Conservation (phyloP, 2,888 invertebrate species). For the Quadroppia sp. region DNA sequence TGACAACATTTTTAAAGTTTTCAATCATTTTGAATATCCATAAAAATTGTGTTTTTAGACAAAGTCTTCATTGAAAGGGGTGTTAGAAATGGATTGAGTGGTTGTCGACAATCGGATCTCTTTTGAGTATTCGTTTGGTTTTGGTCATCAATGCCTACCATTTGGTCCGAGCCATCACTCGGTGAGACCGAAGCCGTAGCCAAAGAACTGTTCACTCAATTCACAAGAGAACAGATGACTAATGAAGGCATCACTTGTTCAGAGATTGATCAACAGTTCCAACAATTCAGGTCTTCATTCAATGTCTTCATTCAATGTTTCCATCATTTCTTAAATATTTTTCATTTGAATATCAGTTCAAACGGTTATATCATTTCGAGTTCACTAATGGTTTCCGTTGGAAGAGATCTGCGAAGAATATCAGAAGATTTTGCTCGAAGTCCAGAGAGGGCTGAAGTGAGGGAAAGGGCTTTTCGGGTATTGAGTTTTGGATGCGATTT, state of each 20-base stretch:
- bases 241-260: background rate
- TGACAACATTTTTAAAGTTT: no score
- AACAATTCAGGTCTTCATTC: background rate
- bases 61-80: no score
- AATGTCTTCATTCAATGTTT: background rate
- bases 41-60: no score
- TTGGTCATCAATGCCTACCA: conserved; percentile 18
- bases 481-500: no score
- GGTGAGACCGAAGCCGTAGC: conserved; percentile 34
- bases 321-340: background rate
- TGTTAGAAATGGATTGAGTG: no score
- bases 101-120: background rate
- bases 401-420: conserved; percentile 49
- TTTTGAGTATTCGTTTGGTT: no score
- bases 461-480: conserved; percentile 49
- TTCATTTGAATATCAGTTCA: background rate
- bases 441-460: conserved; percentile 49
- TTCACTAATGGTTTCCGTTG: conserved; percentile 45
- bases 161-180: background rate
- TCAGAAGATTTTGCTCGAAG: conserved; percentile 51
- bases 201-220: conserved; percentile 21
- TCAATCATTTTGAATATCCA: no score
- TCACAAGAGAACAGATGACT: conserved; percentile 30
- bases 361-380: conserved; percentile 3
- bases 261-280: conserved; percentile 3